phyloP scores from a whole-genome alignment of 2,797 vertebrate genomes.

The Peromyscus eremicus region DNA sequence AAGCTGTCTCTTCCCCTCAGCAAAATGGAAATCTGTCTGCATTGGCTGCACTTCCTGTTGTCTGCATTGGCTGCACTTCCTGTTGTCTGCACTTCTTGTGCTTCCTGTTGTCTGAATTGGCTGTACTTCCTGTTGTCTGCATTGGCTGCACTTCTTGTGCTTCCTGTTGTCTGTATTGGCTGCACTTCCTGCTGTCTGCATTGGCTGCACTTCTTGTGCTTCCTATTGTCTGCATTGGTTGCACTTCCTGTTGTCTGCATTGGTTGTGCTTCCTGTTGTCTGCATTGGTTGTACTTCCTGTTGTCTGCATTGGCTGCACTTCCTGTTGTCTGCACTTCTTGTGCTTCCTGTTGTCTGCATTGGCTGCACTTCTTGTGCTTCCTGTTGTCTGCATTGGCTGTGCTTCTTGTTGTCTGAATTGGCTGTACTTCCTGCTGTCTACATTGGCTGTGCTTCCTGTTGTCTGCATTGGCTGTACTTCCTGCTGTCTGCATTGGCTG shows the following conservation, averaged over 20 bases:
- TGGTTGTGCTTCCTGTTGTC: not conserved
- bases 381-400: not conserved
- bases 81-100: not conserved
- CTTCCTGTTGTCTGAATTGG: not conserved
- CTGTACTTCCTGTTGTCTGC: not conserved
- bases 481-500: not conserved
- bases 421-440: not conserved
- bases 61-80: not conserved
- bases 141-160: no score
- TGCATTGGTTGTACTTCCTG: not conserved
- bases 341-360: not conserved
- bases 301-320: not conserved
- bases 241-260: not conserved
- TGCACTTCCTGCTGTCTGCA: no score
- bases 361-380: not conserved
- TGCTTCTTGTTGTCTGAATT: not conserved
- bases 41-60: not conserved
- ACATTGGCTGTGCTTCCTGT: not conserved
- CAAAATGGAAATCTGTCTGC: not conserved
- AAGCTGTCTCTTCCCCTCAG: not conserved
- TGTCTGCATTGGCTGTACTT: not conserved
- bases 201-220: no score
- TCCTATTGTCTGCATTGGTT: not conserved
- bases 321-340: not conserved
- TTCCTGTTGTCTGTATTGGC: not conserved